A percentile compares a stretch with the other conserved stretches of the same genome.
Conservation (phyloP, 2,888 invertebrate species). For the Agonopterix heracliana region DNA sequence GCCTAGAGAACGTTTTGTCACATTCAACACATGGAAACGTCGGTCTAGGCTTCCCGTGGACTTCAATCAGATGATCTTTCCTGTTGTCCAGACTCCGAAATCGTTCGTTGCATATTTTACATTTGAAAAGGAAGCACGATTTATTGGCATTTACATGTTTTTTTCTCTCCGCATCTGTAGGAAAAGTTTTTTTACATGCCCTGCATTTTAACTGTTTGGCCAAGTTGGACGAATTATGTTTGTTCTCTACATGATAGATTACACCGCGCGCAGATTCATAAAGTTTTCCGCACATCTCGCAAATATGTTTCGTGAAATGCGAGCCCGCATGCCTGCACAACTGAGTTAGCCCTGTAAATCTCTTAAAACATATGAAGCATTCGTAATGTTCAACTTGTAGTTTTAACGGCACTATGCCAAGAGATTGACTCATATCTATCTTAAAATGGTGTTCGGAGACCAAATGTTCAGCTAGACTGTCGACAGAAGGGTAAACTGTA, state of each 20-base stretch:
- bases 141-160: slow-evolving; percentile 39
- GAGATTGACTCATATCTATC: slow-evolving; percentile 6
- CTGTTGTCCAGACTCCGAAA: slow-evolving; percentile 50
- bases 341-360: slow-evolving; percentile 44
- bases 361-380: slow-evolving; percentile 40
- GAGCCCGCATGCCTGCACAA: slow-evolving; percentile 55
- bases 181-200: neutral
- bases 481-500: slow-evolving; percentile 28
- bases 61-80: slow-evolving; percentile 42
- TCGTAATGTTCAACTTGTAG: slow-evolving; percentile 37
- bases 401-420: slow-evolving; percentile 15
- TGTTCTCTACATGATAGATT: neutral
- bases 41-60: slow-evolving; percentile 43
- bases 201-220: neutral
- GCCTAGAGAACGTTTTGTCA: slow-evolving; percentile 37
- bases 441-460: slow-evolving; percentile 11
- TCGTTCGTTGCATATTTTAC: slow-evolving; percentile 49
- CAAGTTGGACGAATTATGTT: neutral
- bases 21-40: slow-evolving; percentile 51
- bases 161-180: neutral
- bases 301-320: slow-evolving; percentile 56
- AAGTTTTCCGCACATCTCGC: slow-evolving; percentile 60
- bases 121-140: slow-evolving; percentile 53
- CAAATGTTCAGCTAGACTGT: slow-evolving; percentile 15
- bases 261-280: slow-evolving; percentile 46